A percentile compares a stretch with the other conserved stretches of the same genome.
Evolutionary conservation across 2,888 invertebrate genomes (phyloP).

Genomic region (Anthophora plumipes): DNA sequence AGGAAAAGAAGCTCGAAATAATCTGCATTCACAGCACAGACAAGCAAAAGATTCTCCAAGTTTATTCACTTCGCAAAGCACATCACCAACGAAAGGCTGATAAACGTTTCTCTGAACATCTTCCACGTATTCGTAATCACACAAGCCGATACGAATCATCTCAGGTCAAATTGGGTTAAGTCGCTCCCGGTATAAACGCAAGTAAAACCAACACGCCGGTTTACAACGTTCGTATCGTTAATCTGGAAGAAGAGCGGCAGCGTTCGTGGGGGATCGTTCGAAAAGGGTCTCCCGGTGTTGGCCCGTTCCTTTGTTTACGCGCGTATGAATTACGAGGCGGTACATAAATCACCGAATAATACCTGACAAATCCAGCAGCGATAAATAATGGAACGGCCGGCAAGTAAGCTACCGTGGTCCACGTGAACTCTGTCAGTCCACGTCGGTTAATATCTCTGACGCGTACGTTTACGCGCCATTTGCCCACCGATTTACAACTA

Average conservation of each 20-base stretch:
- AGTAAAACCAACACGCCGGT: neutral
- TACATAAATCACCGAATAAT: slow-evolving; percentile 62
- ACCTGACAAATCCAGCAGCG: slow-evolving; percentile 58
- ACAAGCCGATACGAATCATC: neutral
- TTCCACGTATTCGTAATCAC: neutral
- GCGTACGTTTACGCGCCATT: slow-evolving; percentile 67
- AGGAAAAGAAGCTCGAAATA: too few species aligned
- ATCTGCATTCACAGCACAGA: too few species aligned
- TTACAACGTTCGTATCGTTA: slow-evolving; percentile 31
- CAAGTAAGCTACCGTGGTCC: slow-evolving; percentile 55
- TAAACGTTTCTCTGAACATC: neutral
- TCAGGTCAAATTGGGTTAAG: neutral
- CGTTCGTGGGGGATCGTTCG: slow-evolving; percentile 7
- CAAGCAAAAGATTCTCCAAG: too few species aligned
- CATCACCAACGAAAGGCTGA: too few species aligned
- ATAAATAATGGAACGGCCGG: slow-evolving; percentile 59
- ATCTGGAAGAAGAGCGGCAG: slow-evolving; percentile 16
- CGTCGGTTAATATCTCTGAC: slow-evolving; percentile 58
- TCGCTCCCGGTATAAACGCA: neutral
- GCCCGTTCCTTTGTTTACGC: slow-evolving; percentile 59
- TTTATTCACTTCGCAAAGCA: too few species aligned
- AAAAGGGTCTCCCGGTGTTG: slow-evolving; percentile 8
- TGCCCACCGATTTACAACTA: slow-evolving; percentile 66
- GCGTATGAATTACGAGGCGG: slow-evolving; percentile 54
- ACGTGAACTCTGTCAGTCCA: slow-evolving; percentile 56